A percentile compares a stretch with the other conserved stretches of the same genome.
Conservation (phyloP, 1,140 invertebrate genomes). For the Drosophila pseudoananassae region DNA sequence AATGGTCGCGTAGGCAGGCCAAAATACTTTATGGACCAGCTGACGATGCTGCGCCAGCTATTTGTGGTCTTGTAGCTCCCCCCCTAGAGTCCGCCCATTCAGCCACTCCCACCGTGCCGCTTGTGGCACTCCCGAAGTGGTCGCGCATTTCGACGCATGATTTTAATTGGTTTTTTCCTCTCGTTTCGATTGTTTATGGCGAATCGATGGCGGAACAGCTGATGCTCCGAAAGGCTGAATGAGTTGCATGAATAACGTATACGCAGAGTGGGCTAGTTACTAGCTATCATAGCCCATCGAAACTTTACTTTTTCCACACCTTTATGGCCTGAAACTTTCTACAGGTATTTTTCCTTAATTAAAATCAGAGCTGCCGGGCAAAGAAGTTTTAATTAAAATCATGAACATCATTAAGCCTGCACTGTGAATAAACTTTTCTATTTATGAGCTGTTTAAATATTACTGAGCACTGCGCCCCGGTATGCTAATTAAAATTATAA, state of each 20-base stretch:
- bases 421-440: constrained; percentile 10
- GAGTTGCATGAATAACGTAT: constrained; percentile 43
- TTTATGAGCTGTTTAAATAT: constrained; percentile 33
- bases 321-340: neutral
- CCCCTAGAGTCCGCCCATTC: neutral
- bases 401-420: constrained; percentile 16
- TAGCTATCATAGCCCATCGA: neutral
- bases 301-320: neutral
- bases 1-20: constrained; percentile 52
- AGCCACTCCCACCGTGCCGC: neutral
- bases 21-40: constrained; percentile 68
- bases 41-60: constrained; percentile 41
- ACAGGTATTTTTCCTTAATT: constrained; percentile 14
- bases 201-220: constrained; percentile 57
- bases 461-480: neutral
- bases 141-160: constrained; percentile 68
- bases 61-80: constrained; percentile 30
- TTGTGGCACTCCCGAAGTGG: constrained; percentile 38
- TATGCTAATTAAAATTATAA: constrained; percentile 21
- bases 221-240: constrained; percentile 38
- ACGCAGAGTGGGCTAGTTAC: constrained; percentile 23
- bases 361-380: constrained; percentile 2
- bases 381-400: constrained; percentile 33
- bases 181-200: constrained; percentile 66
- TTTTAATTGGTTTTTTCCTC: constrained; percentile 68